A percentile compares a stretch with the other conserved stretches of the same genome.
Conservation (phyloP, 2,888 invertebrate genomes). For the Monochamus alternatus region DNA sequence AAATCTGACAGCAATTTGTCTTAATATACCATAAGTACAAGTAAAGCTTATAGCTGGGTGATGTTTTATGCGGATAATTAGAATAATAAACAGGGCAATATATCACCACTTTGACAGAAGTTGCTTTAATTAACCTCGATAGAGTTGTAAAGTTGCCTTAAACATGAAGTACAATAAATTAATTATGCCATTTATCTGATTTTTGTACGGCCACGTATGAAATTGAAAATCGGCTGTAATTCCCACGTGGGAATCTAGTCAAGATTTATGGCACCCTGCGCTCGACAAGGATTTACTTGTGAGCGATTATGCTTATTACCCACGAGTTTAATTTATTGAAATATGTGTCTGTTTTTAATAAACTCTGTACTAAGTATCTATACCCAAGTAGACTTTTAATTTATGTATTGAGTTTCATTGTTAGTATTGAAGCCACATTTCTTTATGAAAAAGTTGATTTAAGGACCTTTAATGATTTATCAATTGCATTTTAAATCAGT, state of each 20-base stretch:
- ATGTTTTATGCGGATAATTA: constrained; percentile 46
- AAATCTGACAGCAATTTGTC: constrained; percentile 13
- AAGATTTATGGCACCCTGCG: constrained; percentile 43
- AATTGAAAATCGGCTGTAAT: constrained; percentile 49
- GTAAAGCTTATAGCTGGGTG: constrained; percentile 46
- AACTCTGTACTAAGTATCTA: no score
- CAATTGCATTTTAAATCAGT: no score
- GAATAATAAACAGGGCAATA: constrained; percentile 51
- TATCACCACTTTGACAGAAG: constrained; percentile 54
- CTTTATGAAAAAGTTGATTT: neutral
- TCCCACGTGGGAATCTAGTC: constrained; percentile 43
- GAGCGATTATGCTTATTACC: no score
- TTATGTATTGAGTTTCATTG: no score
- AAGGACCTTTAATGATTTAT: no score
- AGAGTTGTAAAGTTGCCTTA: constrained; percentile 53
- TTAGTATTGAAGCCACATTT: no score
- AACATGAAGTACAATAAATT: constrained; percentile 48
- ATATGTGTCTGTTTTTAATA: no score
- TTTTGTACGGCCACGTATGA: constrained; percentile 47
- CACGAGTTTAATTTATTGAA: no score
- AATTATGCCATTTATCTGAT: constrained; percentile 50
- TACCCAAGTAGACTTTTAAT: no score
- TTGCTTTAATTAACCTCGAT: constrained; percentile 55
- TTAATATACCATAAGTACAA: constrained; percentile 46
- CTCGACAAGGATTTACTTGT: neutral